Base-by-base conservation (phyloP, 2,797 vertebrate genomes). In the Lateolabrax maculatus region DNA sequence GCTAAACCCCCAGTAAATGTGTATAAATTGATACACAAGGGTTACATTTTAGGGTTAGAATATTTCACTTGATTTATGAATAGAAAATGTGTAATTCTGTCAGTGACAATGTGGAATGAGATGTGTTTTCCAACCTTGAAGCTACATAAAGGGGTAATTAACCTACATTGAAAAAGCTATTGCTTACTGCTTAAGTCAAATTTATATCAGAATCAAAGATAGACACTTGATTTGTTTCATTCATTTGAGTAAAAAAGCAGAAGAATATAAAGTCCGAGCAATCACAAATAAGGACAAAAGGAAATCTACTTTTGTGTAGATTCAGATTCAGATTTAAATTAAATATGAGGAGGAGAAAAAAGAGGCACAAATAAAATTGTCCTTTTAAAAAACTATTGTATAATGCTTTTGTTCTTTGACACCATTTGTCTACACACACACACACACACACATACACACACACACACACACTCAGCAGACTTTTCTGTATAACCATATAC, bases 391-490 rank as follows among this genome's bases (percentile, higher is more conserved):
- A 41, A 18, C 29, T 57, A 1, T 36, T 36, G 2, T 21, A 13
- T 27, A 5, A 60, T 15, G 6, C 15, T 64, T 67, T 65, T 37
- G 10, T 39, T 9, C 44, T 49, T 71, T 57, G 6, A 66, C 3
- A 56, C 43, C 9, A 31, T n/a, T n/a, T n/a, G n/a, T n/a, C n/a
- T n/a, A n/a, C n/a, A n/a, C n/a, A n/a, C 31, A 34, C 31, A 34
- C 31, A 34, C 31, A 34, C 31, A 34, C 31, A 34, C 31, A 60
- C 27, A 48, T 9, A 25, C 21, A 23, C n/a, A 61, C 39, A 44
- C 36, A 37, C 48, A 69, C 25, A 75, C 8, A 65, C 37, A 68
- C 36, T 21, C 19, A 61, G 23, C 46, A 60, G 46, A 72, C 51
- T 48, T 71, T 56, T 3, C 1, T 23, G 6, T 25, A 11, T 37